Evolutionary conservation across 1,140 invertebrate genomes (phyloP), one percentile per base, ranked within the genome.

Genomic region (Drosophila parvula): DNA sequence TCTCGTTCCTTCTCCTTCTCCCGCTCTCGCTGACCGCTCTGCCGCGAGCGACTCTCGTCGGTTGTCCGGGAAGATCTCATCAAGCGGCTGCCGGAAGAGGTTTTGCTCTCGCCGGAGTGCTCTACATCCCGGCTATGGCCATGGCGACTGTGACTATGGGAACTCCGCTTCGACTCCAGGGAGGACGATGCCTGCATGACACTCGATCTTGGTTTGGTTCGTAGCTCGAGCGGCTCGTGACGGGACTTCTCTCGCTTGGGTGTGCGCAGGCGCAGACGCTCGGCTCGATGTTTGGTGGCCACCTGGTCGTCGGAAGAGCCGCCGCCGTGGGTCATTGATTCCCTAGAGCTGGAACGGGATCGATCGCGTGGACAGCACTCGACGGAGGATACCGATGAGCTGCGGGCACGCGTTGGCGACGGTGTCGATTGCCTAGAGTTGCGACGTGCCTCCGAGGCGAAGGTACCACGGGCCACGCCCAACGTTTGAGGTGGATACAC

Each of bases 351-450:
- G 44, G 90, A 91, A 16, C 90, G 90, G 2, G 91, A 91, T 7
- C 91, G 82, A n/a, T 84, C 88, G 0, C 88, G 89, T 0, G 86
- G 90, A 76, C 81, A 91, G 63, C 91, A 90, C 56, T 92, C 91
- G 8, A 90, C 71, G 4, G 91, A 92, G 0, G 91, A 92, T 34
- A 90, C 86, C 11, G 91, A 92, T 0, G 91, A 92, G 67, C 83
- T 88, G 64, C 91, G 91, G 28, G 79, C 88, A 5, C 85, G 69
- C 0, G 78, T 75, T 3, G 90, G 86, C 12, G 90, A 91, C 0
- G 90, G 80, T 3, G 90, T 90, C 11, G 83, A 81, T 11, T 85
- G 78, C 0, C 86, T 73, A 22, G 90, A 82, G 16, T 83, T 81
- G 14, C 88, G 81, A 10, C 85, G 85, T 3, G 90, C 90, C 67